A percentile compares a stretch with the other conserved stretches of the same genome.
Evolutionary conservation across 2,888 invertebrate genomes (phyloP).

Genomic region (Acrocyrtus sp.): DNA sequence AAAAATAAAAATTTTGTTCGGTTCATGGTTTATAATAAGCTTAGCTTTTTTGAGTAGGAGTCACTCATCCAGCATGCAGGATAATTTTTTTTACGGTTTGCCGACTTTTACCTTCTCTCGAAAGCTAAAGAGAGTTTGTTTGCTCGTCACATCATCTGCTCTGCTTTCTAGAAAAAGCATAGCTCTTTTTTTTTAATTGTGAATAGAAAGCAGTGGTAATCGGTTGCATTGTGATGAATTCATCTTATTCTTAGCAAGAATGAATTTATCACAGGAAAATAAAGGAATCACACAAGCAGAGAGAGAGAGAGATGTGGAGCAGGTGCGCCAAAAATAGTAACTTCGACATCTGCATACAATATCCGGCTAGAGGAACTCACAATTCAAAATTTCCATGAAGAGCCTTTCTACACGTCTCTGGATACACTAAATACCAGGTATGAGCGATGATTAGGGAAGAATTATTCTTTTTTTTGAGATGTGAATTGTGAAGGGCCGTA

Average conservation of each 20-base stretch:
- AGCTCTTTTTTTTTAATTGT: background rate
- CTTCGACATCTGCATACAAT: background rate
- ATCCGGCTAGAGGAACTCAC: no score
- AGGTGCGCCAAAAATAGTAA: background rate
- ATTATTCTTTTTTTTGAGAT: no score
- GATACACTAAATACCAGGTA: no score
- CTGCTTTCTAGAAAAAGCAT: background rate
- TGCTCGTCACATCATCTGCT: background rate
- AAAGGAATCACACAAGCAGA: no score
- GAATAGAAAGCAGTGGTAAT: background rate
- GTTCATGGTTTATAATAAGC: background rate
- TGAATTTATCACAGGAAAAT: background rate
- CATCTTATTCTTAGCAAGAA: background rate
- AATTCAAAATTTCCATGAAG: no score
- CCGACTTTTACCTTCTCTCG: background rate
- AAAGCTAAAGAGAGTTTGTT: background rate
- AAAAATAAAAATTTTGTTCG: background rate
- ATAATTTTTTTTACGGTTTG: background rate
- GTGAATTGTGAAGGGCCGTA: no score
- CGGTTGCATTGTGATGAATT: no score
- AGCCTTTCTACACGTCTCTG: no score
- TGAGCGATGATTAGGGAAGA: no score
- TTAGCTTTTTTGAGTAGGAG: background rate
- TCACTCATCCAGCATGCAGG: background rate
- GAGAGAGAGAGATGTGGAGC: background rate